Percentiles rank a stretch among this genome's conserved stretches.
Conservation (phyloP, 1,140 invertebrate species). For the Drosophila bifasciata region DNA sequence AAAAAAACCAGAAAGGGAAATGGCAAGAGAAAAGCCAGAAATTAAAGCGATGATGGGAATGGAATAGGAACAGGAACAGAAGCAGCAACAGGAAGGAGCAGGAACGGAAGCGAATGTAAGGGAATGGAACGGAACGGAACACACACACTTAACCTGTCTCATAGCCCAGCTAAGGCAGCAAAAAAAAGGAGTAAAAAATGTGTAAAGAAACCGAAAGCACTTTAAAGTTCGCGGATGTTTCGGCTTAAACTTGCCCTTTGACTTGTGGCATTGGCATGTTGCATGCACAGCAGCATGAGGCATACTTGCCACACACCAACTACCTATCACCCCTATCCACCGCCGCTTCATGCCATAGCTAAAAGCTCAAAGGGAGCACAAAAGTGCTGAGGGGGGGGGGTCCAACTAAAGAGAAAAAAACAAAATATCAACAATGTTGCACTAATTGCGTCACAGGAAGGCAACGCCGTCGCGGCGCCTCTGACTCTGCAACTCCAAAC, state of each 20-base stretch:
- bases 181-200: conserved; percentile 1
- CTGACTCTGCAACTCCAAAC: conserved; percentile 3
- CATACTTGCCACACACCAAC: neutral
- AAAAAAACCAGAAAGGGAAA: too few relatives aligned
- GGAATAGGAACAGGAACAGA: too few relatives aligned
- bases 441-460: conserved; percentile 77
- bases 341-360: conserved; percentile 10
- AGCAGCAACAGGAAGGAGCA: neutral
- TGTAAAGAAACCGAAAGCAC: conserved; percentile 38
- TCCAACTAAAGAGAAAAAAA: conserved; percentile 31
- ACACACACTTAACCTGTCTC: conserved; percentile 1
- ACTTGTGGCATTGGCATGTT: conserved; percentile 55
- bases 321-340: too few relatives aligned
- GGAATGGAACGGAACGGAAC: conserved; percentile 5
- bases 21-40: too few relatives aligned
- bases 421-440: conserved; percentile 73
- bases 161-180: neutral
- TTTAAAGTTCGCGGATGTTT: conserved; percentile 45
- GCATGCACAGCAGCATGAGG: conserved; percentile 30
- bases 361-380: conserved; percentile 27
- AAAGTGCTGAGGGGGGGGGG: too few relatives aligned
- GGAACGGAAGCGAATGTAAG: conserved; percentile 15
- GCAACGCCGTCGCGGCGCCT: conserved; percentile 45
- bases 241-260: conserved; percentile 70
- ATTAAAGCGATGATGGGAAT: too few relatives aligned